These are phyloP conservation scores for Porites lutea DNA, from an alignment of 64 coral and sea anemone species.

Conservation along the genomic window DNA sequence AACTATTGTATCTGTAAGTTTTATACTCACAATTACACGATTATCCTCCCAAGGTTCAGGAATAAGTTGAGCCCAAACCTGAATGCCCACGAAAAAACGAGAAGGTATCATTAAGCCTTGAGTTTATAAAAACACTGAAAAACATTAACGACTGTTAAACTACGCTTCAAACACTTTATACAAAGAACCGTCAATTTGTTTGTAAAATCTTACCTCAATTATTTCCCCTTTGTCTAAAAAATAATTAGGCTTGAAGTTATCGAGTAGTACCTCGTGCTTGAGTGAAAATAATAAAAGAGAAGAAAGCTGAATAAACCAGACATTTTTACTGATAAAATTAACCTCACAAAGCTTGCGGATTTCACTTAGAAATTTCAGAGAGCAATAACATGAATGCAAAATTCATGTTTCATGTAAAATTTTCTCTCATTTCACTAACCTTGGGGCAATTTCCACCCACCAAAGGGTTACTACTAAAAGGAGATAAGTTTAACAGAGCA, in stretches of 20 bases:
- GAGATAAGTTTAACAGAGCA: neutral
- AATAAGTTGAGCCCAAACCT: conserved; percentile 80
- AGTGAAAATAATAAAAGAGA: neutral
- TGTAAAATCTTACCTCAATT: conserved; percentile 48
- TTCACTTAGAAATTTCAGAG: neutral
- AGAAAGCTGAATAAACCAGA: neutral
- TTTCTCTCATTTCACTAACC: neutral
- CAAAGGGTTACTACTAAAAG: neutral
- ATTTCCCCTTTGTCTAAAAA: conserved; percentile 74
- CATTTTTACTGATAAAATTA: neutral
- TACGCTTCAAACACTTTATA: too few relatives aligned
- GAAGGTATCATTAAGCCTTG: neutral
- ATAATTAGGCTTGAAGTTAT: conserved; percentile 59
- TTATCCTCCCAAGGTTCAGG: conserved; percentile 88
- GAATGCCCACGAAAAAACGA: neutral
- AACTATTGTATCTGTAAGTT: conserved; percentile 48
- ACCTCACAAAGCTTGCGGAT: too few relatives aligned
- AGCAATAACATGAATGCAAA: neutral
- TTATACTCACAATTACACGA: conserved; percentile 76
- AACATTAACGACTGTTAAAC: too few relatives aligned
- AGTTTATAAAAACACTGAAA: too few relatives aligned
- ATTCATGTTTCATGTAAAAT: neutral
- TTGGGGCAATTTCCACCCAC: neutral
- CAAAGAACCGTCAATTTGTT: neutral
- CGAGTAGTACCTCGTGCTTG: conserved; percentile 71